Percentiles rank a stretch among this genome's conserved stretches.
phyloP scores from a whole-genome alignment of 2,797 vertebrate genomes.

The Glossophaga mutica region DNA sequence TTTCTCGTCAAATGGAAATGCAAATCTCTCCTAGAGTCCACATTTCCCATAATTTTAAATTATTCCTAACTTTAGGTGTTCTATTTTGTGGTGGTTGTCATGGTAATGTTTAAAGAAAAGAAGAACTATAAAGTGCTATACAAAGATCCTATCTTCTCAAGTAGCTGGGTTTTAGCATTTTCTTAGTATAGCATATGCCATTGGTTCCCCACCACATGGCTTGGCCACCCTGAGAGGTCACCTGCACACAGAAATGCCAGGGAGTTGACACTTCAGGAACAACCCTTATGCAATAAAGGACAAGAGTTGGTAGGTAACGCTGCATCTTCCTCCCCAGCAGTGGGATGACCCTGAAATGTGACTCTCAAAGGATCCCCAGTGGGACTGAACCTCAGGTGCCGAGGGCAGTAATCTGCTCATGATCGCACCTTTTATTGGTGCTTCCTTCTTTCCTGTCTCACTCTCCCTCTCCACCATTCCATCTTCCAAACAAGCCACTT shows the following conservation, averaged over 20 bases:
- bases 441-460: not conserved
- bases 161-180: not conserved
- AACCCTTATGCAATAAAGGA: not conserved
- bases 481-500: not conserved
- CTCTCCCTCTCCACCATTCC: not conserved
- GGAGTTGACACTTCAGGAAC: not conserved
- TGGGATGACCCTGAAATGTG: not conserved
- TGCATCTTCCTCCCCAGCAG: rapidly evolving
- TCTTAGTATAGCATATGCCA: not conserved
- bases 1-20: conserved; percentile 44
- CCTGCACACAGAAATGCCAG: not conserved
- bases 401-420: not conserved
- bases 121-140: not conserved
- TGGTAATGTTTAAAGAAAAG: conserved; percentile 61
- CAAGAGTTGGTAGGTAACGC: rapidly evolving
- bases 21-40: conserved; percentile 47
- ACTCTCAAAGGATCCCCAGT: not conserved
- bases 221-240: not conserved
- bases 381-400: not conserved
- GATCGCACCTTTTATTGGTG: not conserved
- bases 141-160: conserved; percentile 30
- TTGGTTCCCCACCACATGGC: not conserved
- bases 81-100: conserved; percentile 65
- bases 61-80: conserved; percentile 64
- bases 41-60: conserved; percentile 59